A percentile compares a stretch with the other conserved stretches of the same genome.
phyloP scores from a whole-genome alignment of 2,113 vertebrate species.

The Phalacrocorax carbo region DNA sequence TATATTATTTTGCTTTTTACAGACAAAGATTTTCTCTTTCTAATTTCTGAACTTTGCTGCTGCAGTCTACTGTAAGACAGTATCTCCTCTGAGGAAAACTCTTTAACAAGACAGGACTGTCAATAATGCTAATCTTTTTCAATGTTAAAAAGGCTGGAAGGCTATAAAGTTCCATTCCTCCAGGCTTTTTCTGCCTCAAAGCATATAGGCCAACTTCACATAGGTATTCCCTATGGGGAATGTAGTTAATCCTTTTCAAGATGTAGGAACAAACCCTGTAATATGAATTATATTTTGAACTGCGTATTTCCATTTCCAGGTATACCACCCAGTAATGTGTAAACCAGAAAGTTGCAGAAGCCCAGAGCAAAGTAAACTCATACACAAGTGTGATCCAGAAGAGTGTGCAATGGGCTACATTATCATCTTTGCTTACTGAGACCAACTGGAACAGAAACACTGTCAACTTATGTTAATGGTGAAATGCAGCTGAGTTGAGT shows the following conservation, averaged over 20 bases:
- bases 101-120: neutral
- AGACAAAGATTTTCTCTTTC: neutral
- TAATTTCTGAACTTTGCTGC: neutral
- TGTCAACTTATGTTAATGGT: neutral
- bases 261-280: neutral
- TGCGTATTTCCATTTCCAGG: neutral
- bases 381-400: neutral
- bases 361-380: neutral
- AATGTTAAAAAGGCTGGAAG: neutral
- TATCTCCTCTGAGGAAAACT: neutral
- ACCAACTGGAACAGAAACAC: neutral
- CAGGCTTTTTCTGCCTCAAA: neutral
- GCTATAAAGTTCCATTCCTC: neutral
- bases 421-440: neutral
- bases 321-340: neutral
- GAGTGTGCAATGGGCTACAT: accelerated
- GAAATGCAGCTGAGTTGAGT: neutral
- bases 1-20: neutral
- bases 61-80: neutral
- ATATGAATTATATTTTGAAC: neutral
- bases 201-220: neutral
- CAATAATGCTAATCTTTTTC: constrained; percentile 25
- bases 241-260: neutral
- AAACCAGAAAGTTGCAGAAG: neutral
- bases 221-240: accelerated